Evolutionary conservation across 2,113 vertebrate species (phyloP).

Genomic region (Toxostoma redivivum): DNA sequence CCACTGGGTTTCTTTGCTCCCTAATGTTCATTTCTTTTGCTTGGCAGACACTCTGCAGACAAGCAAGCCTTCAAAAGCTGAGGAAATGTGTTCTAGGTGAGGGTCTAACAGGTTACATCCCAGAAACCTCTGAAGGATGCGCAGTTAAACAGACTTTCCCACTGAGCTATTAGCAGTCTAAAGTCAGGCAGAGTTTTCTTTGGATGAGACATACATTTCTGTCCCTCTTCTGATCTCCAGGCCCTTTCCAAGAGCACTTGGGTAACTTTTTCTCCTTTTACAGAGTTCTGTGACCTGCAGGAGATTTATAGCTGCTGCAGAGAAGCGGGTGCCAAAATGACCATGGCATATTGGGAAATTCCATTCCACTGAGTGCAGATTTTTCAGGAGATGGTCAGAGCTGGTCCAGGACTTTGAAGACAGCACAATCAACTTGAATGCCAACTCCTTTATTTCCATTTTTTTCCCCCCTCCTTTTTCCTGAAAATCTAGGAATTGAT

Average conservation of each 20-base stretch:
- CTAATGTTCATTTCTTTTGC: conserved; percentile 62
- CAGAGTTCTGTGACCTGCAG: background rate
- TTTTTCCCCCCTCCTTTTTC: background rate
- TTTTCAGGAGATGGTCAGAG: conserved; percentile 1
- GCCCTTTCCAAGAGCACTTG: background rate
- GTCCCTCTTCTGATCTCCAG: background rate
- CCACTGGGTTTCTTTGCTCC: conserved; percentile 49
- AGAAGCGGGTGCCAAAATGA: conserved; percentile 22
- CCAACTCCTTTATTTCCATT: background rate
- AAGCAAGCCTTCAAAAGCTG: conserved; percentile 25
- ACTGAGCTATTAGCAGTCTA: conserved; percentile 21
- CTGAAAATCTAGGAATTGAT: background rate
- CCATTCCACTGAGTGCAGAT: background rate
- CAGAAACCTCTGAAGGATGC: conserved; percentile 35
- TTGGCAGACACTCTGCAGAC: conserved; percentile 48
- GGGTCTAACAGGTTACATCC: conserved; percentile 48
- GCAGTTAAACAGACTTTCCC: conserved; percentile 14
- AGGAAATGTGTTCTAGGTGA: conserved; percentile 44
- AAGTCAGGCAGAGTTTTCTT: conserved; percentile 47
- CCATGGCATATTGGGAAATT: conserved; percentile 9
- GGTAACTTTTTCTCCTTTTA: background rate
- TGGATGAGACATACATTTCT: conserved; percentile 23
- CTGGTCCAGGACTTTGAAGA: conserved; percentile 7
- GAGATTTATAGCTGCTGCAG: conserved; percentile 36
- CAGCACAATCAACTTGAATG: background rate